Evolutionary conservation across 2,888 invertebrate genomes (phyloP).

Genomic region (Pristionchus maxplancki): DNA sequence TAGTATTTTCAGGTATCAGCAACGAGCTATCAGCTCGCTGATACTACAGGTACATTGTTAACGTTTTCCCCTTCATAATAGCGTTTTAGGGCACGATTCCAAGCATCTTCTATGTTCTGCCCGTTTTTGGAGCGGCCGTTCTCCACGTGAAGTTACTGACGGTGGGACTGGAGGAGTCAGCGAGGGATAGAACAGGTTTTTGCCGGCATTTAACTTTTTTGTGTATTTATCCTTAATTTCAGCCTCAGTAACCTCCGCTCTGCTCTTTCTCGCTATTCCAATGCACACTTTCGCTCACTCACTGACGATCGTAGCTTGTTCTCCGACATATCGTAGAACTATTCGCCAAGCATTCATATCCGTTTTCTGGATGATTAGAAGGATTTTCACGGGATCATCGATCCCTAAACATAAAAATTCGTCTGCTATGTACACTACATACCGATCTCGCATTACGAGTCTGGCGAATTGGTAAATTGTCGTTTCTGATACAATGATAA

Average conservation of each 20-base stretch:
- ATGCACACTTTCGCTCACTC: background rate
- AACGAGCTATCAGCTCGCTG: background rate
- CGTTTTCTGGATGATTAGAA: too few species aligned
- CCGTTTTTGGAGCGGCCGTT: background rate
- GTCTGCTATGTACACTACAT: too few species aligned
- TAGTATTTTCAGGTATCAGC: background rate
- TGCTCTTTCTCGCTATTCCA: background rate
- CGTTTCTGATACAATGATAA: background rate
- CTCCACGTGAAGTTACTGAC: background rate
- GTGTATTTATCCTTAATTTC: background rate
- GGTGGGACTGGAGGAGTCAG: background rate
- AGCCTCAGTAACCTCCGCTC: background rate
- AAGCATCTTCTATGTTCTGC: background rate
- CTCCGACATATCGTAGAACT: background rate
- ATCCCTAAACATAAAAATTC: too few species aligned
- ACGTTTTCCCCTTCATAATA: too few species aligned
- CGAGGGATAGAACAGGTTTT: background rate
- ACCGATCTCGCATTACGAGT: background rate
- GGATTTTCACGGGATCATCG: too few species aligned
- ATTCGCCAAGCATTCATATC: too few species aligned
- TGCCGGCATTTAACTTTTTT: background rate
- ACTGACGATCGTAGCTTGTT: background rate
- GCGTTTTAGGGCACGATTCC: background rate
- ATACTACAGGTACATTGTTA: background rate
- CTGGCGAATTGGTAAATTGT: background rate